Conservation (phyloP, 2,888 invertebrate genomes). For the Tachina fera region DNA sequence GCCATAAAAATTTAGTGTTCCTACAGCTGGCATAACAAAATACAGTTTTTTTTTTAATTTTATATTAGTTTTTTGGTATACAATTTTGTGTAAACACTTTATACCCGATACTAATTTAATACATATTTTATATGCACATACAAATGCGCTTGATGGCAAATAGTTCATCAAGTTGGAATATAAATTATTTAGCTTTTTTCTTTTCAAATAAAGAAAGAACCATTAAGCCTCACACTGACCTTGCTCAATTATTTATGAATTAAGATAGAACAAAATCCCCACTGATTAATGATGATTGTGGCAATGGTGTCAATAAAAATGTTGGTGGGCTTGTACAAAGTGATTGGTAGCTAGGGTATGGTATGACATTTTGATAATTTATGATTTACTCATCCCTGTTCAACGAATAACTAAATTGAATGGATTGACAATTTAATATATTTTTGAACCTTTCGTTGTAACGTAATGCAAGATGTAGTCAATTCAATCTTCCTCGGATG, state of each 20-base stretch:
- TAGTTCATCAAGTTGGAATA: constrained; percentile 7
- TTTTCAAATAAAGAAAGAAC: neutral
- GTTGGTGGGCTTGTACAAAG: neutral
- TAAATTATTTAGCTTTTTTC: constrained; percentile 6
- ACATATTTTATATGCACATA: neutral
- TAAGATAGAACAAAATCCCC: neutral
- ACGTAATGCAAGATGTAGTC: too few species aligned
- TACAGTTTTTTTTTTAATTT: neutral
- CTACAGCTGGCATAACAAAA: constrained; percentile 12
- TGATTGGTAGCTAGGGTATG: neutral
- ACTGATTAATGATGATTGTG: constrained; percentile 20
- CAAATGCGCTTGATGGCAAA: neutral
- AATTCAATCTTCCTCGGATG: too few species aligned
- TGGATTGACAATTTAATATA: too few species aligned
- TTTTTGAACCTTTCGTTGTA: too few species aligned
- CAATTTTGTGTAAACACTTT: neutral
- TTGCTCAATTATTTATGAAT: constrained; percentile 25
- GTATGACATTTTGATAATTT: neutral
- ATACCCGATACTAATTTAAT: too few species aligned
- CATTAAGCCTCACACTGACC: neutral
- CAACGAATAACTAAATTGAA: too few species aligned
- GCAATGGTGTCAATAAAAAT: neutral
- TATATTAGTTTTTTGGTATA: neutral
- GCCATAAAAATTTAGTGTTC: constrained; percentile 20
- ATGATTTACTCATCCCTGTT: neutral